A percentile compares a stretch with the other conserved stretches of the same genome.
Conservation (phyloP, 2,797 vertebrate species). For the Aulostomus chinensis region DNA sequence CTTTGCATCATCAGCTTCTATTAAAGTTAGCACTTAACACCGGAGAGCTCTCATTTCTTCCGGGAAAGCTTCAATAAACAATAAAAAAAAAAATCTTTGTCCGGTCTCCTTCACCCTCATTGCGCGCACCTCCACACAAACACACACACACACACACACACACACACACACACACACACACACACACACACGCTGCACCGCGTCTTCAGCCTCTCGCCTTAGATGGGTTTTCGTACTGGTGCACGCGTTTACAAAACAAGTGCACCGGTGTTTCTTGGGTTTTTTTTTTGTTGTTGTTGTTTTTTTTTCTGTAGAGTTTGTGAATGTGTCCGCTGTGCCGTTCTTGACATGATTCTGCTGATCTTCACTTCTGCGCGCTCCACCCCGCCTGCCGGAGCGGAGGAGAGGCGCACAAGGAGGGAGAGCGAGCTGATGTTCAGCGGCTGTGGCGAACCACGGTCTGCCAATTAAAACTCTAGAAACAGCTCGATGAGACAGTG, state of each 20-base stretch:
- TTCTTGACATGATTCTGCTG: conserved; percentile 40
- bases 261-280: conserved; percentile 1
- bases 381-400: conserved; percentile 47
- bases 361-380: conserved; percentile 44
- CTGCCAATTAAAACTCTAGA: conserved; percentile 7
- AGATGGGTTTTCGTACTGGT: too few species aligned
- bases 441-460: conserved; percentile 33
- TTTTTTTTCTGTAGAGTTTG: conserved; percentile 10
- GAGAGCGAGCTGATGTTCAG: conserved; percentile 47
- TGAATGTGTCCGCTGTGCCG: conserved; percentile 9
- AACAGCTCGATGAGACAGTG: conserved; percentile 6
- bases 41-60: neutral
- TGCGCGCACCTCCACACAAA: neutral
- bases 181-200: too few species aligned
- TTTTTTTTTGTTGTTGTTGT: neutral
- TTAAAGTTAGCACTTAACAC: neutral
- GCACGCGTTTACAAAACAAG: conserved; percentile 1
- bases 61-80: conserved; percentile 5
- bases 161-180: too few species aligned
- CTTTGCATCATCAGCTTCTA: neutral
- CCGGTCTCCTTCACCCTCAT: conserved; percentile 5
- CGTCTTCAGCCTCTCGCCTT: too few species aligned
- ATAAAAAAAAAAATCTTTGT: neutral
- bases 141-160: too few species aligned
- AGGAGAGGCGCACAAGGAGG: conserved; percentile 42